Evolutionary conservation across 2,113 vertebrate species (phyloP).

Genomic region (Pelusios castaneus): DNA sequence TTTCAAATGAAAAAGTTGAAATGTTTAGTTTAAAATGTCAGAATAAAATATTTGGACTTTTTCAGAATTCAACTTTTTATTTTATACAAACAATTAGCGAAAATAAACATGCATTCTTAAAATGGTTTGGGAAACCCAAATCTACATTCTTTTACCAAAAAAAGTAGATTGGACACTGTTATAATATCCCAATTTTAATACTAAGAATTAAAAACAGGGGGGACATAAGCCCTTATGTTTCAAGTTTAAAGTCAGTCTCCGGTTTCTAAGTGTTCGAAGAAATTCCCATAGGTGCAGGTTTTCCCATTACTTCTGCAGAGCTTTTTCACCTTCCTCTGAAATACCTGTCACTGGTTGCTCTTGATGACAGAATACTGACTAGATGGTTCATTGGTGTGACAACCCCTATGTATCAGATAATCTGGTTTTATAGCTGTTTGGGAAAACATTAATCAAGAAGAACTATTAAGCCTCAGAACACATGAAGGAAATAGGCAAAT

Average conservation of each 20-base stretch:
- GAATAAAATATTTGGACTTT: background rate
- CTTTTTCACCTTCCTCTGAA: background rate
- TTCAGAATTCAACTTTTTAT: background rate
- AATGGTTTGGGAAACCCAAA: background rate
- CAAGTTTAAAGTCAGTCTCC: too few relatives aligned
- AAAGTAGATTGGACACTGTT: background rate
- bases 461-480: background rate
- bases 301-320: background rate
- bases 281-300: background rate
- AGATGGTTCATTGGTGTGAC: fast-evolving
- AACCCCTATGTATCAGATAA: background rate
- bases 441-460: fast-evolving
- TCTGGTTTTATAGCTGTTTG: background rate
- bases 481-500: background rate
- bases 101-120: background rate
- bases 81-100: background rate
- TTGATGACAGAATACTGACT: background rate
- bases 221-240: background rate
- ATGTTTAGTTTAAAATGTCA: background rate
- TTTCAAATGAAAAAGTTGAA: too few relatives aligned
- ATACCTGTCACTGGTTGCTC: background rate
- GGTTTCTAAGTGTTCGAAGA: too few relatives aligned
- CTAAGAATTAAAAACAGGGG: background rate
- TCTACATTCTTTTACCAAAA: background rate
- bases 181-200: background rate